Evolutionary conservation across 2,888 invertebrate genomes (phyloP).

Genomic region (Trachelus tabidus): DNA sequence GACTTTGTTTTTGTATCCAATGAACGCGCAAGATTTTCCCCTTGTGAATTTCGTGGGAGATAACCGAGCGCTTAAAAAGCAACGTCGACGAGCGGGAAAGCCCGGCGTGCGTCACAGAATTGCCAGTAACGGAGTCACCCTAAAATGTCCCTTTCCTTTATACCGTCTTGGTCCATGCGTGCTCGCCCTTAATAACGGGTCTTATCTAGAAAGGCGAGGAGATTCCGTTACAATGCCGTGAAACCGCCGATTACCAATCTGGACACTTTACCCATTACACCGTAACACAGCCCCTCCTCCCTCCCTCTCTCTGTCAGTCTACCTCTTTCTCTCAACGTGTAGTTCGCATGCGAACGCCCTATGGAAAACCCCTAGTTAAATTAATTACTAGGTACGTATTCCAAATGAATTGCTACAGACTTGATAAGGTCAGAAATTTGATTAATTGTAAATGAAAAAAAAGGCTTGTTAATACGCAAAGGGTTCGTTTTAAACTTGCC

Average conservation of each 20-base stretch:
- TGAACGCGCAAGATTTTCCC: neutral
- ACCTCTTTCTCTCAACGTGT: neutral
- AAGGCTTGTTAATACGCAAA: neutral
- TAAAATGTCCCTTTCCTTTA: neutral
- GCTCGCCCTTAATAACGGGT: conserved; percentile 18
- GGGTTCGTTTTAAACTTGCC: neutral
- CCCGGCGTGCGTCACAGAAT: neutral
- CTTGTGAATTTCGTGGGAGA: neutral
- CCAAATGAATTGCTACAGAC: neutral
- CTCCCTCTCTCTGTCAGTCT: neutral
- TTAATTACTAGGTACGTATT: neutral
- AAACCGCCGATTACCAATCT: conserved; percentile 17
- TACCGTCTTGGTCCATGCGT: conserved; percentile 9
- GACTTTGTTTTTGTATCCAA: no score
- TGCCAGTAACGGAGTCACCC: neutral
- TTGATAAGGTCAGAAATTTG: neutral
- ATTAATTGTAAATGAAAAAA: neutral
- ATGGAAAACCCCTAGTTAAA: neutral
- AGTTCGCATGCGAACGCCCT: neutral
- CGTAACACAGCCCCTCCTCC: neutral
- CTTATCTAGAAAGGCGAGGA: conserved; percentile 21
- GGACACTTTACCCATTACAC: conserved; percentile 7
- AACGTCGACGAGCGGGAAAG: neutral
- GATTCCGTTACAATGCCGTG: conserved; percentile 17
- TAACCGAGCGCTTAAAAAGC: neutral